phyloP scores from a whole-genome alignment of 2,113 vertebrate genomes.

The Thalassarche chlororhynchos region DNA sequence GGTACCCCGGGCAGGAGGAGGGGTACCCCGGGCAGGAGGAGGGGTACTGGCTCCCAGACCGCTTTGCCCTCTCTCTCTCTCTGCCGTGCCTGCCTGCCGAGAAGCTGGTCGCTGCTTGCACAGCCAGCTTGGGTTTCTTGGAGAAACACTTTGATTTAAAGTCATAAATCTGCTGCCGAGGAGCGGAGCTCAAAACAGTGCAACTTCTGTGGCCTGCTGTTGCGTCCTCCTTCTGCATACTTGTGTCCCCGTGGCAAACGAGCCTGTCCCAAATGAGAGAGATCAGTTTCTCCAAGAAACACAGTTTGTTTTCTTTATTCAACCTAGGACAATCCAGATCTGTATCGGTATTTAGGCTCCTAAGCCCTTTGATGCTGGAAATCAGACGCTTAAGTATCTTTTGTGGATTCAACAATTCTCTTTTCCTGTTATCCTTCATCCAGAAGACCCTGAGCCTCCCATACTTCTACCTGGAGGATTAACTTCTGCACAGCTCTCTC shows the following conservation, averaged over 20 bases:
- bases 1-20: too few relatives aligned
- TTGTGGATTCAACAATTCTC: background rate
- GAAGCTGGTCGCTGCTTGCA: background rate
- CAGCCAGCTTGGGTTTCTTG: background rate
- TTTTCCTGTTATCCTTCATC: background rate
- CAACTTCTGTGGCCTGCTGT: background rate
- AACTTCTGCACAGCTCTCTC: background rate
- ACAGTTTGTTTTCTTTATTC: background rate
- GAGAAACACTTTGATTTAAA: background rate
- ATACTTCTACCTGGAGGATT: background rate
- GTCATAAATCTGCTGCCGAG: background rate
- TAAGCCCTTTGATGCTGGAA: background rate
- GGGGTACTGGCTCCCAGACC: background rate
- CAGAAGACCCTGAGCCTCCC: background rate
- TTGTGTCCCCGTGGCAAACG: background rate
- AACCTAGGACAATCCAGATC: background rate
- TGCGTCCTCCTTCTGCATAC: rapidly evolving
- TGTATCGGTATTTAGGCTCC: background rate
- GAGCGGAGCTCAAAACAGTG: background rate
- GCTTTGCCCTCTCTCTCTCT: background rate
- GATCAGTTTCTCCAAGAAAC: background rate
- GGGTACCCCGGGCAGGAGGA: background rate
- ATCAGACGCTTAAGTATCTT: background rate
- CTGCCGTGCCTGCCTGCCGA: background rate
- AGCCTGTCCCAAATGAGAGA: background rate